A percentile compares a stretch with the other conserved stretches of the same genome.
phyloP scores from a whole-genome alignment of 1,140 invertebrate species.

The Trichoplusia ni region DNA sequence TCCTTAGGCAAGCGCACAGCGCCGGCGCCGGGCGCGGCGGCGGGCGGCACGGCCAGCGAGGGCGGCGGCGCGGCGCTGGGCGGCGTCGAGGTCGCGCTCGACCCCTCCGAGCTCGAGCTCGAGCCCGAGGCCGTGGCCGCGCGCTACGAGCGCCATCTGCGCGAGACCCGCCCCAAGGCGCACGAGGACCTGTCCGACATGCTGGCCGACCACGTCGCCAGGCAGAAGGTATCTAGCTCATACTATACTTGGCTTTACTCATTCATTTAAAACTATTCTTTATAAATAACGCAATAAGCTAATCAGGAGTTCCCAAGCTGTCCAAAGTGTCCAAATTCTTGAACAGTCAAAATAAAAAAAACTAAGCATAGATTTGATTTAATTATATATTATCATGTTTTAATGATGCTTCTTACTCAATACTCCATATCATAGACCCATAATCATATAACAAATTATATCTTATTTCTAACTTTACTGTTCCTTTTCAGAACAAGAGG shows the following conservation, averaged over 20 bases:
- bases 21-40: constrained; percentile 40
- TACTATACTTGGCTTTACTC: no score
- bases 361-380: no score
- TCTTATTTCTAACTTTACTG: constrained; percentile 19
- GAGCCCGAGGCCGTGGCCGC: constrained; percentile 98
- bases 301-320: no score
- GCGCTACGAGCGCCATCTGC: constrained; percentile 97
- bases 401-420: no score
- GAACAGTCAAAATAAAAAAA: no score
- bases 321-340: no score
- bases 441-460: no score
- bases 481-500: constrained; percentile 91
- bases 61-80: constrained; percentile 19
- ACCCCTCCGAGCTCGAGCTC: constrained; percentile 98
- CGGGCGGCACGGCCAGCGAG: constrained; percentile 39
- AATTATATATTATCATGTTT: no score
- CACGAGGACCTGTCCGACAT: constrained; percentile 99
- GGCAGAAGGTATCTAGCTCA: constrained; percentile 94
- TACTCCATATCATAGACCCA: no score
- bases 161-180: constrained; percentile 93
- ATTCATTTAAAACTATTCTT: no score
- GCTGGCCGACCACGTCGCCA: constrained; percentile 98
- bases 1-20: constrained; percentile 56
- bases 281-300: no score
- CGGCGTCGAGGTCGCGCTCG: constrained; percentile 95